phyloP scores from a whole-genome alignment of 2,797 vertebrate genomes.

The Acanthiza pusilla region DNA sequence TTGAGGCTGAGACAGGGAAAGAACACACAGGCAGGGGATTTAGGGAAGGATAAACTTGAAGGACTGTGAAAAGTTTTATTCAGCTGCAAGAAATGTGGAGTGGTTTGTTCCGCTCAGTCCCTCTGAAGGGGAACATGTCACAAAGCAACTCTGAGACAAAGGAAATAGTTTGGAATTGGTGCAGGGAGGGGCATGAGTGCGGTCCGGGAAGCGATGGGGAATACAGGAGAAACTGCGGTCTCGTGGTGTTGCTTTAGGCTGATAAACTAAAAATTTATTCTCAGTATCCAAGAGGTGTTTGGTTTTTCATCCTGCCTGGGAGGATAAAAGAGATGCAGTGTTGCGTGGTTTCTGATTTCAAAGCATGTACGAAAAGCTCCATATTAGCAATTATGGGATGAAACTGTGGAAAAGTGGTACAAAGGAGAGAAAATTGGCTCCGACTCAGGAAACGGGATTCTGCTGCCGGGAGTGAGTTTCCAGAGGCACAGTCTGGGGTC shows the following conservation, averaged over 20 bases:
- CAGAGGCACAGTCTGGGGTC: conserved; percentile 47
- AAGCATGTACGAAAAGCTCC: conserved; percentile 20
- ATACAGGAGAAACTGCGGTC: fast-evolving
- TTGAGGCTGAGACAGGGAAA: not conserved
- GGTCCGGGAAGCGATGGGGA: not conserved
- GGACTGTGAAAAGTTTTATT: not conserved
- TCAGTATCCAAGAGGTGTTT: conserved; percentile 9
- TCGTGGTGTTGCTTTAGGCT: not conserved
- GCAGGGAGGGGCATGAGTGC: not conserved
- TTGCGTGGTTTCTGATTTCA: conserved; percentile 20
- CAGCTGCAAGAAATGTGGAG: not conserved
- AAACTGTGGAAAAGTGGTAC: conserved; percentile 27
- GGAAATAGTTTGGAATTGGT: not conserved
- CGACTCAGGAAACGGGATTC: conserved; percentile 46
- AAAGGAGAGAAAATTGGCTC: conserved; percentile 38
- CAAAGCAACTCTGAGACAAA: not conserved
- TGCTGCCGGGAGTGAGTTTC: conserved; percentile 42
- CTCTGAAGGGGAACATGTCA: not conserved
- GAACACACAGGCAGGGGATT: not conserved
- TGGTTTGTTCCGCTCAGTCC: not conserved
- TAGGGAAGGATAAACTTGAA: not conserved
- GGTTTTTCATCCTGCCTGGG: conserved; percentile 18
- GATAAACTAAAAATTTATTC: conserved; percentile 25
- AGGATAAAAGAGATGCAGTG: conserved; percentile 19
- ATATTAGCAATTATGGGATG: conserved; percentile 32